phyloP scores from a whole-genome alignment of 2,888 invertebrate species.

The Tachina lurida region DNA sequence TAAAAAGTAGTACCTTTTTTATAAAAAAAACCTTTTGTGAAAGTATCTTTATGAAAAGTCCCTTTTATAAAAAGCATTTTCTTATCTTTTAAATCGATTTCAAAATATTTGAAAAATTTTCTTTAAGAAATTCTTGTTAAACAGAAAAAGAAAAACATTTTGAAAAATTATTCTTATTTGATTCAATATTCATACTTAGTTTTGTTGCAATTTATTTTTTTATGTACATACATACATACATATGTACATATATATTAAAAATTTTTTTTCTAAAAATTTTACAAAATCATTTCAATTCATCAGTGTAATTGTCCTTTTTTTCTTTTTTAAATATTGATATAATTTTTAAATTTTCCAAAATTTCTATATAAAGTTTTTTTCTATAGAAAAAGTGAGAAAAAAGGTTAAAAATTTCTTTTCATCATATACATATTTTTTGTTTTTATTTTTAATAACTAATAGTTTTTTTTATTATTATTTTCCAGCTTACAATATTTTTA shows the following conservation, averaged over 20 bases:
- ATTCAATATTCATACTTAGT: not conserved
- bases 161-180: not conserved
- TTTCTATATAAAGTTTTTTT: constrained; percentile 55
- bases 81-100: not conserved
- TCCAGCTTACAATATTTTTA: constrained; percentile 65
- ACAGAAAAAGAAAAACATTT: not conserved
- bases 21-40: not conserved
- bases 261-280: constrained; percentile 58
- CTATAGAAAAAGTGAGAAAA: constrained; percentile 54
- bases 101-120: too few species aligned
- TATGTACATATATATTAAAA: not conserved
- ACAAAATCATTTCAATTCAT: constrained; percentile 60
- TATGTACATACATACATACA: not conserved
- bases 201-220: constrained; percentile 54
- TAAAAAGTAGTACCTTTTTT: not conserved
- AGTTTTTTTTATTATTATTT: constrained; percentile 55
- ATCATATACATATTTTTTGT: constrained; percentile 40
- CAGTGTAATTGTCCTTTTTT: constrained; percentile 32
- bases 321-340: constrained; percentile 50
- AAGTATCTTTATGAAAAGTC: not conserved
- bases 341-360: constrained; percentile 49
- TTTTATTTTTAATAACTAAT: constrained; percentile 64
- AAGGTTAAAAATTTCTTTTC: constrained; percentile 57
- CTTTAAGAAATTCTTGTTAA: too few species aligned
- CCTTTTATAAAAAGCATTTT: not conserved